phyloP scores from a whole-genome alignment of 2,888 invertebrate species.

The Clostera curtula region DNA sequence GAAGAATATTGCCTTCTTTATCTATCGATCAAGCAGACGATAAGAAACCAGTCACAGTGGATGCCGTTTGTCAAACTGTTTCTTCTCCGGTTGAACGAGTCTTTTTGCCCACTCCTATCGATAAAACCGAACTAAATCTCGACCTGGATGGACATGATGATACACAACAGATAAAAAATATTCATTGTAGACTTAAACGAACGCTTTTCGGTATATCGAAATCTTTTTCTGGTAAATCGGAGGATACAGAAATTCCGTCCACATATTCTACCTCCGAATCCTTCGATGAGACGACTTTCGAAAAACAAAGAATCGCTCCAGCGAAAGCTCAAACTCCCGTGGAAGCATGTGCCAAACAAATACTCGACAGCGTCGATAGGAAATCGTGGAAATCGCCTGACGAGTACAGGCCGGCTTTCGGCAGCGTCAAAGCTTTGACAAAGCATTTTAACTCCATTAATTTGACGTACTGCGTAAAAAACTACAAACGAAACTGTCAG shows the following conservation, averaged over 20 bases:
- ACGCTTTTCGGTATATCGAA: constrained; percentile 49
- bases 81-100: constrained; percentile 35
- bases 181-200: constrained; percentile 50
- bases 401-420: constrained; percentile 79
- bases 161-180: constrained; percentile 36
- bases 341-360: constrained; percentile 45
- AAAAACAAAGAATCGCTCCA: constrained; percentile 18
- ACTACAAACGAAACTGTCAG: constrained; percentile 59
- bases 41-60: constrained; percentile 44
- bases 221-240: constrained; percentile 51
- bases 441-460: constrained; percentile 78
- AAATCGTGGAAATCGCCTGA: constrained; percentile 83
- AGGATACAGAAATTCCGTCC: constrained; percentile 52
- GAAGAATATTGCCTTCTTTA: constrained; percentile 59
- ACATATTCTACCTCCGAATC: constrained; percentile 55
- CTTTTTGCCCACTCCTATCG: constrained; percentile 15
- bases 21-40: constrained; percentile 51
- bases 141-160: constrained; percentile 44
- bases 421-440: constrained; percentile 81
- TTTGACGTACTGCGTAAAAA: constrained; percentile 55
- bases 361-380: constrained; percentile 50
- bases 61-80: constrained; percentile 59
- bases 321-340: constrained; percentile 26
- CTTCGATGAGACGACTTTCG: constrained; percentile 34
- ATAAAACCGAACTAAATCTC: constrained; percentile 42